Base-by-base conservation (phyloP, 2,113 vertebrate genomes). In the Chloebia gouldiae region DNA sequence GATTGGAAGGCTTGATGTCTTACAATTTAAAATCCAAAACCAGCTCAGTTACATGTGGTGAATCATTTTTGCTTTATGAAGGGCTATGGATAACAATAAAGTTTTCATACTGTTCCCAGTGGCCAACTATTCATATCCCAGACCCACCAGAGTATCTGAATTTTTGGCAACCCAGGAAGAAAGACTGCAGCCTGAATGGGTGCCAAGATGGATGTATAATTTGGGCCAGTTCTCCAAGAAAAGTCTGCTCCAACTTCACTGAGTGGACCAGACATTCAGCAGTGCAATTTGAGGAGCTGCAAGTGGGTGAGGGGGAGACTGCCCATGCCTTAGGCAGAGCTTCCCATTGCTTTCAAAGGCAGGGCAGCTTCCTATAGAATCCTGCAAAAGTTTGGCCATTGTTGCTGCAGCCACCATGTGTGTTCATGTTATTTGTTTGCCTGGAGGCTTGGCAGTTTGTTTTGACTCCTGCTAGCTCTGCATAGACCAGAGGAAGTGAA, bases 121-220 rank as follows among this genome's bases (percentile, higher is more conserved):
- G 88, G 95, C 82, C 85, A 88, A 35, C 72, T 94, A 83, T 90
- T 93, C 88, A 57, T 68, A 81, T 78, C 88, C 87, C 91, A 96
- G 87, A 65, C 92, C 71, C 82, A 90, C 61, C 44, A 76, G 71
- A 63, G 18, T 56, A 93, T 95, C 68, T 92, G 93, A 92, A 86
- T 84, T 86, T 86, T 54, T 96, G 95, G 94, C 90, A 93, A 81
- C 17, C 25, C 42, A 61, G 30, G 28, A 57, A 93, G 60, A 94
- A 81, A 81, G 87, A 65, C 70, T 95, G 61, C 61, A 82, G 71
- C 53, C 71, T 90, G 93, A 90, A 64, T 6, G 60, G 16, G 18
- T 84, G 90, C 92, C 92, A 96, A 42, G 37, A 56, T 68, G 56
- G 82, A 64, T 78, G 37, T 37, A 44, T 78, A 56, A 50, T 12